These are phyloP conservation scores for Habroteleia sp. DNA, from an alignment of 2,888 invertebrate genomes.

Conservation along the genomic window DNA sequence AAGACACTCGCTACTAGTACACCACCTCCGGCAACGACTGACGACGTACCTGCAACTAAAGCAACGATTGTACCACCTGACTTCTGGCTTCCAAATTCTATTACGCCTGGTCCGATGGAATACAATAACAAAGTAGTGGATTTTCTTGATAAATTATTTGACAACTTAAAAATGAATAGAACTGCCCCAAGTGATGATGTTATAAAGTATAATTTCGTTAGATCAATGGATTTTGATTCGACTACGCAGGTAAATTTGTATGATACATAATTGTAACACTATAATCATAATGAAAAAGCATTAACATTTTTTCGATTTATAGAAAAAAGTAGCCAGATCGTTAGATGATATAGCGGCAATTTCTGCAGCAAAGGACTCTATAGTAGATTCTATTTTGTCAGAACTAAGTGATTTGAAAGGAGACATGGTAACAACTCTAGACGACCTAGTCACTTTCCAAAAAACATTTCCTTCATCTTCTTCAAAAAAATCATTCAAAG, in stretches of 20 bases:
- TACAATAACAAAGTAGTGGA: conserved; percentile 74
- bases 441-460: conserved; percentile 73
- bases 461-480: conserved; percentile 65
- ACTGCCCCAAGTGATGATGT: conserved; percentile 49
- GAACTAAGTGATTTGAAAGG: conserved; percentile 73
- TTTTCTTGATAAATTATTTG: conserved; percentile 75
- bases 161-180: conserved; percentile 70
- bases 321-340: conserved; percentile 67
- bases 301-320: conserved; percentile 12
- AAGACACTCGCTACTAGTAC: conserved; percentile 72
- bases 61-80: conserved; percentile 76
- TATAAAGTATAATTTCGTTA: conserved; percentile 36
- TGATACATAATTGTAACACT: too few species aligned
- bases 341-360: conserved; percentile 71
- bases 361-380: conserved; percentile 73
- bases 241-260: conserved; percentile 34
- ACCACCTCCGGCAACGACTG: conserved; percentile 58
- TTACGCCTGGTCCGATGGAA: conserved; percentile 72
- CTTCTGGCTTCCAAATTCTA: conserved; percentile 74
- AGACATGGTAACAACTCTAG: conserved; percentile 73
- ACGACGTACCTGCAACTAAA: conserved; percentile 69
- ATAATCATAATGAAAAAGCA: too few species aligned
- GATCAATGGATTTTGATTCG: conserved; percentile 38
- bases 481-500: conserved; percentile 68
- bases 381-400: conserved; percentile 73